Evolutionary conservation across 1,140 invertebrate genomes (phyloP).

Genomic region (Druon quercuslanigerum): DNA sequence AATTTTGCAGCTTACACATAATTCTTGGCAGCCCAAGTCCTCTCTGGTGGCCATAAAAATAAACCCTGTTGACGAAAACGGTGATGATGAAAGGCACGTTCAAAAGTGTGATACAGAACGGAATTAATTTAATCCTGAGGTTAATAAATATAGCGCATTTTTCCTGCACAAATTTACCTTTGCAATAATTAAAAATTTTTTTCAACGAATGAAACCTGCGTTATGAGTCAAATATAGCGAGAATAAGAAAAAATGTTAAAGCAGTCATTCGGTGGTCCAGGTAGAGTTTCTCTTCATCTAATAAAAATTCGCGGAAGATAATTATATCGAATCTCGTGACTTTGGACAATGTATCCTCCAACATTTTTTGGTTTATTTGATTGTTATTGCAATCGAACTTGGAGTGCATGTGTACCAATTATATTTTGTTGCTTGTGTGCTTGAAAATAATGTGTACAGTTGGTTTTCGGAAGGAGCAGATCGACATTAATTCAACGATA

Average conservation of each 20-base stretch:
- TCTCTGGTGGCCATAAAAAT: neutral
- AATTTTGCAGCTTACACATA: too few relatives aligned
- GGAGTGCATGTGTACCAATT: too few relatives aligned
- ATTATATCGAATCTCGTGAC: neutral
- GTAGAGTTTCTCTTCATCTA: neutral
- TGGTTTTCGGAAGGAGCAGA: neutral
- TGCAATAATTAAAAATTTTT: neutral
- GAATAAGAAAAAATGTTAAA: neutral
- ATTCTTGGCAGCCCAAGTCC: too few relatives aligned
- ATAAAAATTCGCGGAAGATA: neutral
- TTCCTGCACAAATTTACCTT: neutral
- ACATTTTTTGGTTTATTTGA: too few relatives aligned
- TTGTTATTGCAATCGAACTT: too few relatives aligned
- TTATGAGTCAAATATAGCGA: neutral
- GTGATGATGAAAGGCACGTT: neutral
- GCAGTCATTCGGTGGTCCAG: neutral
- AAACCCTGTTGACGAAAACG: neutral
- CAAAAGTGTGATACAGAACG: neutral
- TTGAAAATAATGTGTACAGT: neutral
- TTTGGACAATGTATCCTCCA: neutral
- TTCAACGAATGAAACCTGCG: neutral
- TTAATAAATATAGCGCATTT: constrained; percentile 7
- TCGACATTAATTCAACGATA: constrained; percentile 24
- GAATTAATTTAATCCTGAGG: neutral
- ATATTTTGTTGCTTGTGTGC: neutral